phyloP scores from a whole-genome alignment of 2,888 invertebrate genomes.

The Caenorhabditis japonica region DNA sequence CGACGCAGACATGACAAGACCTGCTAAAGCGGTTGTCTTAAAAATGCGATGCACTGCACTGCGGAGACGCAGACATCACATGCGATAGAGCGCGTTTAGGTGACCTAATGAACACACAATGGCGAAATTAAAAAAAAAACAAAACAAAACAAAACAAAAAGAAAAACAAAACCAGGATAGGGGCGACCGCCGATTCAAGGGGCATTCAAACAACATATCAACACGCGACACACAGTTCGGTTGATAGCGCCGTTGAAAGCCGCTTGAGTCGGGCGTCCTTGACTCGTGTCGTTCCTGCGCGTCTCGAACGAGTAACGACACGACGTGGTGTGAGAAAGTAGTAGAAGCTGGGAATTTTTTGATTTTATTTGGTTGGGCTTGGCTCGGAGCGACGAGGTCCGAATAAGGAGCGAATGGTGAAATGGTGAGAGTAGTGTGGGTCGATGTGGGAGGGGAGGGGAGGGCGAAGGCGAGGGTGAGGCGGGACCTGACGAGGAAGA shows the following conservation, averaged over 20 bases:
- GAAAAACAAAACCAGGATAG: not conserved
- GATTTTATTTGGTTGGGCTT: not conserved
- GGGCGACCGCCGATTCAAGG: constrained; percentile 21
- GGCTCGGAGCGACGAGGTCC: constrained; percentile 6
- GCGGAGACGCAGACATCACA: too few species aligned
- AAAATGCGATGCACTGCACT: too few species aligned
- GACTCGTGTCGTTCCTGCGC: not conserved
- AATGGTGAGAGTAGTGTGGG: not conserved
- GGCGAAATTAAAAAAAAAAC: too few species aligned
- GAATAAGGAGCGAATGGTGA: constrained; percentile 13
- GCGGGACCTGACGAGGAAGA: constrained; percentile 1
- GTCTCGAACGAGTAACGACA: not conserved
- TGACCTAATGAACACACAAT: too few species aligned
- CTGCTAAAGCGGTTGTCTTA: too few species aligned
- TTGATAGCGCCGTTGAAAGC: constrained; percentile 36
- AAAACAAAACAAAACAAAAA: not conserved
- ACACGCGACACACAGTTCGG: constrained; percentile 10
- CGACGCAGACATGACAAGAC: too few species aligned
- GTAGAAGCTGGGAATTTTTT: not conserved
- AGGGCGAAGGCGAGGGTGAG: not conserved
- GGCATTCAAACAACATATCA: constrained; percentile 51
- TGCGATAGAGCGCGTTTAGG: too few species aligned
- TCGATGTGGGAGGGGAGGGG: constrained; percentile 8
- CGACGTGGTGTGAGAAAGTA: not conserved
- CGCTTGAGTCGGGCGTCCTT: constrained; percentile 22